Evolutionary conservation across 1,140 invertebrate species (phyloP).

Genomic region (Cyclina sinensis): DNA sequence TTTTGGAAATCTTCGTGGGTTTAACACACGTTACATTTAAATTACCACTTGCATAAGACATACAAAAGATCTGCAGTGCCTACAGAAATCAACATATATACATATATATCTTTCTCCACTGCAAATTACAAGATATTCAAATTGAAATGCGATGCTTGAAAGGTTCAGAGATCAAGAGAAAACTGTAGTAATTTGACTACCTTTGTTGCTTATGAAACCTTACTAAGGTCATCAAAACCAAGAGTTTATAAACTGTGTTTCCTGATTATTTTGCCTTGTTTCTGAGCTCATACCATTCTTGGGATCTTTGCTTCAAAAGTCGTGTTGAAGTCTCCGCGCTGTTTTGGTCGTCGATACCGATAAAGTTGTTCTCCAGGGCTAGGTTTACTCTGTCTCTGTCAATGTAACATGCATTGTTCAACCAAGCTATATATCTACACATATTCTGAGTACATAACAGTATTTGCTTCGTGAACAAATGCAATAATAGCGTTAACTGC

Average conservation of each 20-base stretch:
- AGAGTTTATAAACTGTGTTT: slow-evolving; percentile 54
- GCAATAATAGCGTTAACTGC: slow-evolving; percentile 65
- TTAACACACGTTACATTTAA: too few relatives aligned
- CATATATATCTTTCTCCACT: too few relatives aligned
- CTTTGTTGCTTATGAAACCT: too few relatives aligned
- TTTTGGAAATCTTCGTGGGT: too few relatives aligned
- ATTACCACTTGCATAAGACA: too few relatives aligned
- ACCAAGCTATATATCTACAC: neutral
- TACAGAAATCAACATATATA: too few relatives aligned
- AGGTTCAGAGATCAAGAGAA: too few relatives aligned
- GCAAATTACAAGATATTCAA: too few relatives aligned
- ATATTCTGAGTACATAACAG: neutral
- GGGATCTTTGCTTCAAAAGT: slow-evolving; percentile 3
- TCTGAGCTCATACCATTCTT: slow-evolving; percentile 33
- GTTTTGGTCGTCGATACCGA: neutral
- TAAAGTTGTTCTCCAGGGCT: too few relatives aligned
- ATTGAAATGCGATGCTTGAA: too few relatives aligned
- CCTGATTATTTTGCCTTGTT: slow-evolving; percentile 63
- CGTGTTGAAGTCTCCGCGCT: neutral
- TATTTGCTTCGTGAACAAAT: slow-evolving; percentile 63
- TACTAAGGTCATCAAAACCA: slow-evolving; percentile 45
- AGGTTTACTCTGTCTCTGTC: neutral
- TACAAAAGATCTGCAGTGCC: too few relatives aligned
- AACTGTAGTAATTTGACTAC: too few relatives aligned
- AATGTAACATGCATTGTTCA: neutral